Percentiles rank a stretch among this genome's conserved stretches.
phyloP scores from a whole-genome alignment of 2,113 vertebrate genomes.

The Rhodinocichla rosea region DNA sequence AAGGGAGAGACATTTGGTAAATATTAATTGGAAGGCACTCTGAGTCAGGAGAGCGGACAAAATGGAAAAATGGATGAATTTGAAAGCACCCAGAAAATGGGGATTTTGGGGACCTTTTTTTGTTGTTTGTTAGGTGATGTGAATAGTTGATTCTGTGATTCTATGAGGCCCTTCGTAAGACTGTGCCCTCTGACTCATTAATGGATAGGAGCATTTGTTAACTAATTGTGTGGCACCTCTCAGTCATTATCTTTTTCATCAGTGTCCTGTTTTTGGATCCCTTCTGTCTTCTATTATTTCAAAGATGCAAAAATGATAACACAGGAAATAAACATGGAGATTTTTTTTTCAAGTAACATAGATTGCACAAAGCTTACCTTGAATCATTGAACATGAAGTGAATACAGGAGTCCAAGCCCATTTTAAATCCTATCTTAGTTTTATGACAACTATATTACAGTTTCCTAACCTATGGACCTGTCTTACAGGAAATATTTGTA shows the following conservation, averaged over 20 bases:
- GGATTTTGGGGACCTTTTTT: not conserved
- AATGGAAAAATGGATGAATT: not conserved
- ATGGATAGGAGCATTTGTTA: not conserved
- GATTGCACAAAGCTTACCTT: not conserved
- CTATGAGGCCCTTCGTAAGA: not conserved
- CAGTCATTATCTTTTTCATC: not conserved
- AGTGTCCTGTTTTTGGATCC: not conserved
- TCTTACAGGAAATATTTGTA: not conserved
- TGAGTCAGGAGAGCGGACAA: not conserved
- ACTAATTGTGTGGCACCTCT: not conserved
- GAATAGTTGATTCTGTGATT: not conserved
- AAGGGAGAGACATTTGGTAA: conserved; percentile 23
- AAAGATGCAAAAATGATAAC: not conserved
- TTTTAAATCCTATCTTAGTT: not conserved
- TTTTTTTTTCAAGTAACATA: not conserved
- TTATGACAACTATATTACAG: not conserved
- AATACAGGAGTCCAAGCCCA: not conserved
- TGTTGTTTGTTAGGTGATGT: not conserved
- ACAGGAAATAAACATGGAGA: not conserved
- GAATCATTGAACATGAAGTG: not conserved
- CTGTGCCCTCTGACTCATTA: not conserved
- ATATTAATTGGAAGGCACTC: conserved; percentile 23
- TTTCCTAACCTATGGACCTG: not conserved
- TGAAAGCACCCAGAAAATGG: not conserved
- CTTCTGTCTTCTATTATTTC: not conserved